phyloP scores from a whole-genome alignment of 2,797 vertebrate species.

The Telmatherina bonti region DNA sequence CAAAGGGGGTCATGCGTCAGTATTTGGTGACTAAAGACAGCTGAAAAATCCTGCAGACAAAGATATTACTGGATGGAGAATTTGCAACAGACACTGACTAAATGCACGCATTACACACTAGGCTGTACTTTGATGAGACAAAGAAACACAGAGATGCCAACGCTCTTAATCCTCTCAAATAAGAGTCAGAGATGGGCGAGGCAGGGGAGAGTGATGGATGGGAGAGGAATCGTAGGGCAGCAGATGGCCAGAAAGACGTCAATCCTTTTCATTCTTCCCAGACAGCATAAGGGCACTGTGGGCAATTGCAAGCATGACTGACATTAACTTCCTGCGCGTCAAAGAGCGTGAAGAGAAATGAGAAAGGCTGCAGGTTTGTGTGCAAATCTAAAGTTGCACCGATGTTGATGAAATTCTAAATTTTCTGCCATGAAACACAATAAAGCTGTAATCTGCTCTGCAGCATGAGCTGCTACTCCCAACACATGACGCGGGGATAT shows the following conservation, averaged over 20 bases:
- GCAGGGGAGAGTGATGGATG: conserved; percentile 40
- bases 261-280: conserved; percentile 79
- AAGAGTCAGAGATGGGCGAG: conserved; percentile 61
- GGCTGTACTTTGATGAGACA: conserved; percentile 57
- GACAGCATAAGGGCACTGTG: conserved; percentile 71
- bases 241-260: conserved; percentile 86
- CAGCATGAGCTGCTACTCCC: conserved; percentile 41
- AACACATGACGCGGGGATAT: conserved; percentile 49
- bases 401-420: neutral
- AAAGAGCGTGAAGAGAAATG: conserved; percentile 27
- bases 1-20: conserved; percentile 66
- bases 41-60: conserved; percentile 53
- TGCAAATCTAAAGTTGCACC: neutral
- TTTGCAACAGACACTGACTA: conserved; percentile 44
- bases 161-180: conserved; percentile 84
- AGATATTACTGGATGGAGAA: conserved; percentile 60
- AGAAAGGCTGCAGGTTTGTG: conserved; percentile 6
- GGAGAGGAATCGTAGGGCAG: conserved; percentile 57
- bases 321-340: conserved; percentile 63
- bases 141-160: conserved; percentile 63
- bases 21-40: conserved; percentile 45
- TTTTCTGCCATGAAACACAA: neutral
- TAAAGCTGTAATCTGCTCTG: conserved; percentile 52
- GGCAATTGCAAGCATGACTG: conserved; percentile 68
- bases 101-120: conserved; percentile 39